Base-by-base conservation (phyloP, 2,113 vertebrate species). In the Anolis sagrei region DNA sequence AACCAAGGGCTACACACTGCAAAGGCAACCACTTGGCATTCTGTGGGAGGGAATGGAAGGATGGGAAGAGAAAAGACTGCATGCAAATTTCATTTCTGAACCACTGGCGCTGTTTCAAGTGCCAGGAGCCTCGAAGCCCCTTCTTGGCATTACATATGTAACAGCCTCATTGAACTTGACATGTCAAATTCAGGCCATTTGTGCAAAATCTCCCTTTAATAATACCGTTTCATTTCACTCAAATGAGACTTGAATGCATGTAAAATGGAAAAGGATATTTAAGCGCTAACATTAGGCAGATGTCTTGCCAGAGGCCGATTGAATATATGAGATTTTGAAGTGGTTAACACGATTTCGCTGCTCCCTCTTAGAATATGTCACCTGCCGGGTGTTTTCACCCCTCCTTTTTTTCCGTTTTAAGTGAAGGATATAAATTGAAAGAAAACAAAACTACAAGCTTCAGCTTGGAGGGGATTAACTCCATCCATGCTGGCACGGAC, bases 121-220 rank as follows among this genome's bases (percentile, higher is more conserved):
- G 94, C 91, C 91, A 48, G 92, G 92, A 93, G 94, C 93, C 94
- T 91, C 89, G 72, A 70, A 95, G 93, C 94, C 93, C 94, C 84
- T 95, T 94, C 95, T 94, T 75, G 69, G 95, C 95, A 95, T 96
- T 95, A 96, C 96, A 96, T 96, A 95, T 96, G 96, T 95, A 96
- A 96, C 95, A 96, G 96, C 96, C 95, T 98, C 97, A 98, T 98
- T 98, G 97, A 97, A 98, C 97, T 97, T 98, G 98, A 98, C 97
- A 98, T 97, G 96, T 96, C 96, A 97, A 98, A 98, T 98, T 98
- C 97, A 96, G 96, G 97, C 98, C 98, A 98, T 98, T 98, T 98
- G 97, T 97, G 95, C 96, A 97, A 98, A 98, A 98, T 98, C 97
- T 98, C 96, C 95, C 97, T 98, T 97, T 98, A 98, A 98, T 98